A percentile compares a stretch with the other conserved stretches of the same genome.
phyloP scores from a whole-genome alignment of 2,888 invertebrate genomes.

The Tenthredo amoena region DNA sequence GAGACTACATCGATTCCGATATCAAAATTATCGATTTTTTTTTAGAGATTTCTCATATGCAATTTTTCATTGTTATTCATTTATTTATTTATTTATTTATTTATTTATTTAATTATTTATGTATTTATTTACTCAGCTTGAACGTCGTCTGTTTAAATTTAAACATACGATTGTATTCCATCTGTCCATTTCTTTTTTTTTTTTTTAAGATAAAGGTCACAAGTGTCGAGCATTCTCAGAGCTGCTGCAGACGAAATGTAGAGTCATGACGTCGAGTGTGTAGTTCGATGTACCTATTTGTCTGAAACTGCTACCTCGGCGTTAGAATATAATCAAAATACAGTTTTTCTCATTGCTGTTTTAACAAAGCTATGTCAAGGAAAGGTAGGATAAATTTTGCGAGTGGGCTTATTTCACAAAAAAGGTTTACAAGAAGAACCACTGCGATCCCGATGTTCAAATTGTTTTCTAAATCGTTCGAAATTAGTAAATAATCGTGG shows the following conservation, averaged over 20 bases:
- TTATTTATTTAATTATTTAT: conserved; percentile 15
- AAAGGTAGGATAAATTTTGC: neutral
- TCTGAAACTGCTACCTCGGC: neutral
- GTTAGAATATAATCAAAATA: conserved; percentile 38
- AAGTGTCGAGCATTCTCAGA: conserved; percentile 24
- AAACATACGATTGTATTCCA: neutral
- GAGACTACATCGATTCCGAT: neutral
- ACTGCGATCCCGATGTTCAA: neutral
- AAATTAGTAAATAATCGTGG: neutral
- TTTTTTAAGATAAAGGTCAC: neutral
- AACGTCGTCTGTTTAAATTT: neutral
- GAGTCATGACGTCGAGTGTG: conserved; percentile 21
- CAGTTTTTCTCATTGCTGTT: conserved; percentile 5
- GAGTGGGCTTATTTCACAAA: neutral
- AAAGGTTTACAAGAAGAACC: neutral
- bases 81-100: neutral
- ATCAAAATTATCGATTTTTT: neutral
- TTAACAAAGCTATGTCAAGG: neutral
- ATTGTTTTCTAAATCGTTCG: neutral
- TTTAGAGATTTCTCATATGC: neutral
- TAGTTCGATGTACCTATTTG: neutral
- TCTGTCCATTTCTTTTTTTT: neutral
- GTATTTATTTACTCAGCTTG: neutral
- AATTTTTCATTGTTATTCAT: too few species aligned
- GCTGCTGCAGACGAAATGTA: neutral